phyloP scores from a whole-genome alignment of 2,113 vertebrate genomes.

The Sander lucioperca region DNA sequence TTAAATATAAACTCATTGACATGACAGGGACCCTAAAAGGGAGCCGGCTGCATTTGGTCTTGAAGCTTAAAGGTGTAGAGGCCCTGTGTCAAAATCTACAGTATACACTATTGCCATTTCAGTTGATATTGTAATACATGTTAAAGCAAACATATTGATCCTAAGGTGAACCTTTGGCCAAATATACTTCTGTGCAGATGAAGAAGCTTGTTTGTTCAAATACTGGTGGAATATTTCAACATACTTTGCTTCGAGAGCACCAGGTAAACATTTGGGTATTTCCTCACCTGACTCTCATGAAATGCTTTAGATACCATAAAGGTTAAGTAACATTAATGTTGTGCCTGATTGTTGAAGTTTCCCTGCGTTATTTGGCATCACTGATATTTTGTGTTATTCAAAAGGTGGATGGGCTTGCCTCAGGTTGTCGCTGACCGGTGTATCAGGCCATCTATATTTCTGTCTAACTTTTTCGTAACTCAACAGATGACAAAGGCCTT shows the following conservation, averaged over 20 bases:
- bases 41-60: too few species aligned
- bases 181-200: background rate
- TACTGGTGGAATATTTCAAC: background rate
- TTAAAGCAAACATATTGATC: background rate
- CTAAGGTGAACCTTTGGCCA: background rate
- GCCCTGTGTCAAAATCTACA: too few species aligned
- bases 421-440: too few species aligned
- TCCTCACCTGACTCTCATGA: background rate
- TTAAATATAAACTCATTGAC: background rate
- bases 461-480: background rate
- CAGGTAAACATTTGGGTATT: too few species aligned
- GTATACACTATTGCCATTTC: too few species aligned
- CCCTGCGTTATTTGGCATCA: background rate
- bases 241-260: background rate
- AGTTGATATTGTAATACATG: background rate
- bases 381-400: background rate
- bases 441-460: background rate
- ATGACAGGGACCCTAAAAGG: too few species aligned
- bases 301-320: background rate
- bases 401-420: background rate
- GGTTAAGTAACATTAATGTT: background rate
- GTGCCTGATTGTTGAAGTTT: background rate
- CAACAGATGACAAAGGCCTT: slow-evolving; percentile 79
- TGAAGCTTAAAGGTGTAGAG: too few species aligned
- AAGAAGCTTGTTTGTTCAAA: background rate